Evolutionary conservation across 2,797 vertebrate species (phyloP), one percentile per base, ranked within the genome.

Genomic region (Sorex maritimensis): DNA sequence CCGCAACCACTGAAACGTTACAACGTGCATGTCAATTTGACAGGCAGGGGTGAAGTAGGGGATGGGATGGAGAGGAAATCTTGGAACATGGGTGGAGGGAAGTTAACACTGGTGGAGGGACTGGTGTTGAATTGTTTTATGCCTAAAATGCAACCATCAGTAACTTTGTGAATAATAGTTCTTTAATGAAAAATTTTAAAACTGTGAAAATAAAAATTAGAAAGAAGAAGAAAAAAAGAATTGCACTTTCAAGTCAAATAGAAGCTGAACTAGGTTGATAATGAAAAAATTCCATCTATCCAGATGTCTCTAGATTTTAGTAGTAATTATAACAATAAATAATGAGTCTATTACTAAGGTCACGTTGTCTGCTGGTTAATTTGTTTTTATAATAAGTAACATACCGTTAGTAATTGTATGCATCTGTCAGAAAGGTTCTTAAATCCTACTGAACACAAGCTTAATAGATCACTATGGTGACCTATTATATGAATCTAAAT

Each of bases 191-290:
- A 44, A 44, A 44, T 44, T 44, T 44, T 44, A 44, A 44, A 44
- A 44, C 41, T 44, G 41, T 44, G 41, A 44, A 44, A 44, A 44
- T 44, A 44, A 44, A 44, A 44, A 44, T 44, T 44, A 44, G 41
- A 44, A 44, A 44, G 41, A 44, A 44, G 41, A 44, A 44, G 41
- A 44, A 44, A 44, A 34, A 44, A 44, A 93, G 58, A 92, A 63
- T 68, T 11, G 34, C 30, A 96, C 86, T 86, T 92, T 92, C 65
- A 79, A 96, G 52, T 21, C 65, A 92, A 88, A 23, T 80, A 90
- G 24, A 71, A 17, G 13, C 46, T 90, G 9, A 82, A 75, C 84
- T 52, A 80, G 26, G 55, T 77, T 88, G 24, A 58, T 93, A 87
- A 92, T 91, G 41, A 82, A 63, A 72, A 87, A 90, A 79, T 74